Conservation (phyloP, 2,888 invertebrate species). For the Cheilosia impressa region DNA sequence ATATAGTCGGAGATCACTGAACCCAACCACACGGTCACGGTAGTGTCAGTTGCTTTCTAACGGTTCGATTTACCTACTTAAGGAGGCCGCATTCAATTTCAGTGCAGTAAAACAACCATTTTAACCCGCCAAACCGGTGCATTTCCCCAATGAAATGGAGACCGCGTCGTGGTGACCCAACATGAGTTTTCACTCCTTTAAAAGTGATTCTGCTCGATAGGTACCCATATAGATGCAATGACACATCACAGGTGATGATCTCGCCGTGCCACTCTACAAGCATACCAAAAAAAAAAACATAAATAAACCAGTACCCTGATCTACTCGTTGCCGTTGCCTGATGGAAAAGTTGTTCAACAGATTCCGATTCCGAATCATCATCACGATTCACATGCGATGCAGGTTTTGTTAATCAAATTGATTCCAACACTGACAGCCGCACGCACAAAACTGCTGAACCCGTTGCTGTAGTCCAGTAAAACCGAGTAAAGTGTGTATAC, state of each 20-base stretch:
- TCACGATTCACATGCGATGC: slow-evolving; percentile 61
- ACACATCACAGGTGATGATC: slow-evolving; percentile 23
- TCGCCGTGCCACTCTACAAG: neutral
- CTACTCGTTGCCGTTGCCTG: neutral
- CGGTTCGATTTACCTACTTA: slow-evolving; percentile 1
- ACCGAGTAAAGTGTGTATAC: slow-evolving; percentile 34
- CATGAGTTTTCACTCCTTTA: slow-evolving; percentile 56
- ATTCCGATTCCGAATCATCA: slow-evolving; percentile 21
- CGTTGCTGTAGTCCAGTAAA: slow-evolving; percentile 5
- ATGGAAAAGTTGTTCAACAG: neutral
- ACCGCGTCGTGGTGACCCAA: slow-evolving; percentile 33
- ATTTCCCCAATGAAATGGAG: slow-evolving; percentile 26
- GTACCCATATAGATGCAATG: slow-evolving; percentile 3
- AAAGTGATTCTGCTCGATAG: slow-evolving; percentile 15
- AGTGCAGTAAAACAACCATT: slow-evolving; percentile 41
- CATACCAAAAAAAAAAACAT: neutral
- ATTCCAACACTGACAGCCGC: slow-evolving; percentile 30
- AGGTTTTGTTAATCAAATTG: slow-evolving; percentile 58
- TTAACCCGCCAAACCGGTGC: slow-evolving; percentile 57
- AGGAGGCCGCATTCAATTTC: slow-evolving; percentile 10
- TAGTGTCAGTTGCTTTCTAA: slow-evolving; percentile 35
- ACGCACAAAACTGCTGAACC: slow-evolving; percentile 33
- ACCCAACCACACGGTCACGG: slow-evolving; percentile 4
- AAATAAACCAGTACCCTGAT: neutral
- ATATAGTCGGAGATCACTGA: slow-evolving; percentile 33